Conservation (phyloP, 1,140 invertebrate species). For the Protaetia brevitarsis region DNA sequence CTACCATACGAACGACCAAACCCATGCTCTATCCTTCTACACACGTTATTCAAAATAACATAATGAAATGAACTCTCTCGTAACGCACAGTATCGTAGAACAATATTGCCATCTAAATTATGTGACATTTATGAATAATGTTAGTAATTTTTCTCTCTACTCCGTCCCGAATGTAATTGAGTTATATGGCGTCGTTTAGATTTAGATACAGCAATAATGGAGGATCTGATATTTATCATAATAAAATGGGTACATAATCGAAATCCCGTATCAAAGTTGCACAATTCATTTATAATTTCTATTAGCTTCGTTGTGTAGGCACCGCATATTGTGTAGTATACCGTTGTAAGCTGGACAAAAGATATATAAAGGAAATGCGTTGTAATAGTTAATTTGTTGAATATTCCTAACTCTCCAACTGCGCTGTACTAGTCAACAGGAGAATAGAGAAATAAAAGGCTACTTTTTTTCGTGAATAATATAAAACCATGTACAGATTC, state of each 20-base stretch:
- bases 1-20: neutral
- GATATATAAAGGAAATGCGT: too few species aligned
- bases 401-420: too few species aligned
- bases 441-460: too few species aligned
- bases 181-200: constrained; percentile 10
- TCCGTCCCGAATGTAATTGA: neutral
- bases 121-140: constrained; percentile 17
- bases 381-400: too few species aligned
- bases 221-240: constrained; percentile 8
- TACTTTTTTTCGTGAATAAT: too few species aligned
- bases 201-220: constrained; percentile 2
- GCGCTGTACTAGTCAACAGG: too few species aligned
- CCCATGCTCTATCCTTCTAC: neutral
- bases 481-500: too few species aligned
- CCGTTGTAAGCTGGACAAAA: too few species aligned
- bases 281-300: neutral
- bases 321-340: too few species aligned
- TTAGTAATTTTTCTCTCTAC: neutral
- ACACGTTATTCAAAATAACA: neutral
- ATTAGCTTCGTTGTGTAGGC: too few species aligned
- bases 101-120: constrained; percentile 17
- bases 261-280: neutral
- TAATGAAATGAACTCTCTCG: neutral
- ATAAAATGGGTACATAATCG: constrained; percentile 13
- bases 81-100: neutral